Evolutionary conservation across 2,797 vertebrate genomes (phyloP).

Genomic region (Meda fulgida): DNA sequence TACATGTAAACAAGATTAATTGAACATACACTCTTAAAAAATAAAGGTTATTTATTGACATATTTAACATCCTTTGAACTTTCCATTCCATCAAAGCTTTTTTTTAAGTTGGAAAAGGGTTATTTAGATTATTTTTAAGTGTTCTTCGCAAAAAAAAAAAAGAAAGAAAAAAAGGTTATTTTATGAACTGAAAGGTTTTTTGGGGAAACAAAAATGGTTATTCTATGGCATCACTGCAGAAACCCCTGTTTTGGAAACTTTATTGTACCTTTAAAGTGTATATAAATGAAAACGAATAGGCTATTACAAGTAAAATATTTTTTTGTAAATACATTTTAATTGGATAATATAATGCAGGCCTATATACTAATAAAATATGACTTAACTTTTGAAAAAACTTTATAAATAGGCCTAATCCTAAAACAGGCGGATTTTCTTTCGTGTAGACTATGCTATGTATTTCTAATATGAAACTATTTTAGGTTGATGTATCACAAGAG

Average conservation of each 20-base stretch:
- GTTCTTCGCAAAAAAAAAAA: too few species aligned
- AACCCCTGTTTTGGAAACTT: too few species aligned
- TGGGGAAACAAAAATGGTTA: too few species aligned
- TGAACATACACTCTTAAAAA: neutral
- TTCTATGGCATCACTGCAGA: too few species aligned
- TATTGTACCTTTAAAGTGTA: too few species aligned
- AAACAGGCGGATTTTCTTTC: neutral
- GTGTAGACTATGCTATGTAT: neutral
- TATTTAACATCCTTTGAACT: too few species aligned
- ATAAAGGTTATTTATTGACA: too few species aligned
- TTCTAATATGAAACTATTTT: neutral
- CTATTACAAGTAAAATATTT: neutral
- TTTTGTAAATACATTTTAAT: neutral
- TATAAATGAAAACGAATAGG: neutral
- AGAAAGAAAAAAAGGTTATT: too few species aligned
- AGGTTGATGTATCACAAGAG: conserved; percentile 6
- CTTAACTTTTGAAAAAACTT: neutral
- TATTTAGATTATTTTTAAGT: too few species aligned
- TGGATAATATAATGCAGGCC: neutral
- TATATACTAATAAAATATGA: neutral
- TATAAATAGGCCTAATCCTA: neutral
- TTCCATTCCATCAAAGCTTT: too few species aligned
- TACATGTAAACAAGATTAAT: neutral
- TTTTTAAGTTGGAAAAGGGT: too few species aligned
- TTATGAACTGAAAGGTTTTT: too few species aligned